A percentile compares a stretch with the other conserved stretches of the same genome.
Evolutionary conservation across 2,113 vertebrate genomes (phyloP).

Genomic region (Gymnogyps californianus): DNA sequence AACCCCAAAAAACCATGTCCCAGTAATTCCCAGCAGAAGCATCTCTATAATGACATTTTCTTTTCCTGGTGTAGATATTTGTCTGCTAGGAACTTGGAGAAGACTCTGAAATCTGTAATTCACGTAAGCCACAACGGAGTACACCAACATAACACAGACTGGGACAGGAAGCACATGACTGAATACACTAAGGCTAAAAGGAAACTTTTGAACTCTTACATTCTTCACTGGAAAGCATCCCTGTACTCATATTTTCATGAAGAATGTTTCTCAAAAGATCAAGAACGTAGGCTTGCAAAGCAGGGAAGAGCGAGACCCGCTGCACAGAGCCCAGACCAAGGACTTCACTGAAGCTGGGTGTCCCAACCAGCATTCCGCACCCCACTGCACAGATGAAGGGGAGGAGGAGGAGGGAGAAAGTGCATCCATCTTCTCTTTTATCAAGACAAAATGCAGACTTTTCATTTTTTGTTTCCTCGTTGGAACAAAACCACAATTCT

Average conservation of each 20-base stretch:
- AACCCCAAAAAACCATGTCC: no score
- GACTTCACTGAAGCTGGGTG: not conserved
- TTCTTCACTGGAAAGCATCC: not conserved
- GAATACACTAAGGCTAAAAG: not conserved
- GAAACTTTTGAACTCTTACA: not conserved
- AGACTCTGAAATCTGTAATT: not conserved
- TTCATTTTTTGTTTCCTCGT: not conserved
- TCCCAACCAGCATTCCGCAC: accelerated
- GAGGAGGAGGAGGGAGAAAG: not conserved
- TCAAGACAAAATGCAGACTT: not conserved
- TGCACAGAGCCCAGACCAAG: not conserved
- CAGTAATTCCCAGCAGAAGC: not conserved
- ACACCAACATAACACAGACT: not conserved
- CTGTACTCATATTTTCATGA: not conserved
- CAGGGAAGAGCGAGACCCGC: not conserved
- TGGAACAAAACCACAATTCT: not conserved
- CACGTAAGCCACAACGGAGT: not conserved
- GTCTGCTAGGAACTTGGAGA: not conserved
- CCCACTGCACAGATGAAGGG: accelerated
- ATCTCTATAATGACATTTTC: not conserved
- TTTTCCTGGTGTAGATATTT: not conserved
- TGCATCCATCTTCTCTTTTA: not conserved
- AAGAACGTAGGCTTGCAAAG: not conserved
- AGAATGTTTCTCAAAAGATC: not conserved
- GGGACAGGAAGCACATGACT: not conserved